Evolutionary conservation across 1,140 invertebrate genomes (phyloP).

Genomic region (Temnothorax curvispinosus): DNA sequence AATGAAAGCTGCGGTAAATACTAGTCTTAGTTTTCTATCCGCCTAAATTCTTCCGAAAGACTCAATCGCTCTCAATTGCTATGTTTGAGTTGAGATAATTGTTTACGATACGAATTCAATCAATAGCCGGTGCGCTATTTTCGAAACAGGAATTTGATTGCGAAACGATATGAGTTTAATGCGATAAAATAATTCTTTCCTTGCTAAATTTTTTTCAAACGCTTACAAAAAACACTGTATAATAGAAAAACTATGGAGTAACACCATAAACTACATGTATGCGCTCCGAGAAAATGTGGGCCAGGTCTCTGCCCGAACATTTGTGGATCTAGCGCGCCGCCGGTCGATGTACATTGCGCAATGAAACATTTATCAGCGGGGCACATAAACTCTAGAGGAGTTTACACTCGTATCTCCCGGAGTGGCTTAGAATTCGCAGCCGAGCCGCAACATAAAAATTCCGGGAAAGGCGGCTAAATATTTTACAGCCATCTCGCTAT

Average conservation of each 20-base stretch:
- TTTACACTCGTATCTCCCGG: slow-evolving; percentile 41
- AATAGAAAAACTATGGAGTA: neutral
- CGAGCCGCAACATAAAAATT: slow-evolving; percentile 11
- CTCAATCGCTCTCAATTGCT: neutral
- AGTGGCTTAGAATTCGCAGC: slow-evolving; percentile 27
- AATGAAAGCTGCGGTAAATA: neutral
- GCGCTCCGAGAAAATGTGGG: neutral
- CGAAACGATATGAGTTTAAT: neutral
- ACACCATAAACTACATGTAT: neutral
- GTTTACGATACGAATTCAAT: neutral
- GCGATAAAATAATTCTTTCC: neutral
- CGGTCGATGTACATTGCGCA: slow-evolving; percentile 17
- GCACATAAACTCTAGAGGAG: slow-evolving; percentile 36
- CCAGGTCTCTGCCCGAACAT: neutral
- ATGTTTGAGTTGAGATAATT: neutral
- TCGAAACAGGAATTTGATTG: neutral
- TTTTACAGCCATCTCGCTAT: slow-evolving; percentile 19
- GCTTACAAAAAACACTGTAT: neutral
- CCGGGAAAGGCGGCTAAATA: slow-evolving; percentile 25
- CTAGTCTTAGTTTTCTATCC: neutral
- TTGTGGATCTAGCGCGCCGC: slow-evolving; percentile 17
- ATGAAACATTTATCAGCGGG: slow-evolving; percentile 45
- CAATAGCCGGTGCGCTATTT: neutral
- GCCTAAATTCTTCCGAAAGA: neutral
- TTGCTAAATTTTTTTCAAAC: neutral